phyloP scores from a whole-genome alignment of 2,888 invertebrate genomes.

The Choristoneura rosaceana region DNA sequence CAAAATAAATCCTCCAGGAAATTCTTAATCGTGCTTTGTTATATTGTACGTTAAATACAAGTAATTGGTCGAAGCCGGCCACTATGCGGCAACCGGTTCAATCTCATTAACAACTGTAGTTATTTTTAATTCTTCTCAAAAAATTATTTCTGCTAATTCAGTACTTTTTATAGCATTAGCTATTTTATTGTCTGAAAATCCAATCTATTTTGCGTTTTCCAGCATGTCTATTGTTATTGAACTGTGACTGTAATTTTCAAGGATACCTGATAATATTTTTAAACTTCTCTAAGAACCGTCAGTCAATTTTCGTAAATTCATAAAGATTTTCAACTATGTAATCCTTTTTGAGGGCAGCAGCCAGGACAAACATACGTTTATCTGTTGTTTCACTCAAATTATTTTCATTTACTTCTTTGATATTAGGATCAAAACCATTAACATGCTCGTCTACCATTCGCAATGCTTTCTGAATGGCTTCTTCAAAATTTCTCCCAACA shows the following conservation, averaged over 20 bases:
- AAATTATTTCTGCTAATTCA: slow-evolving; percentile 92
- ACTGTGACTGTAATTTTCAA: slow-evolving; percentile 88
- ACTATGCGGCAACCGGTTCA: slow-evolving; percentile 99
- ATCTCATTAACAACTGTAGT: slow-evolving; percentile 97
- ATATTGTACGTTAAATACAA: slow-evolving; percentile 99
- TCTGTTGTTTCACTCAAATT: slow-evolving; percentile 98
- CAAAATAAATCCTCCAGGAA: slow-evolving; percentile 92
- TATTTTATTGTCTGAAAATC: slow-evolving; percentile 99
- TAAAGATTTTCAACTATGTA: slow-evolving; percentile 95
- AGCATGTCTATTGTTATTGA: slow-evolving; percentile 88
- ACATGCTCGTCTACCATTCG: slow-evolving; percentile 99
- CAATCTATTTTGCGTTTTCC: slow-evolving; percentile 94
- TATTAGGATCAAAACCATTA: slow-evolving; percentile 96
- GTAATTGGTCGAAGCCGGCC: slow-evolving; percentile 99
- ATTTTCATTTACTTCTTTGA: slow-evolving; percentile 91
- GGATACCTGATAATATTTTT: slow-evolving; percentile 92
- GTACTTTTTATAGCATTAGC: slow-evolving; percentile 94
- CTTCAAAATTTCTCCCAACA: slow-evolving; percentile 98
- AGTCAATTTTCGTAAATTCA: slow-evolving; percentile 97
- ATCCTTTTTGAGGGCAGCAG: slow-evolving; percentile 94
- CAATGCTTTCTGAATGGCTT: slow-evolving; percentile 99
- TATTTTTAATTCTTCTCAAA: slow-evolving; percentile 90
- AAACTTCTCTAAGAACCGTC: slow-evolving; percentile 98
- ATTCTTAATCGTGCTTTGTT: slow-evolving; percentile 91
- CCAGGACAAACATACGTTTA: slow-evolving; percentile 97